Conservation (phyloP, 2,888 invertebrate species). For the Saturnia pavonia region DNA sequence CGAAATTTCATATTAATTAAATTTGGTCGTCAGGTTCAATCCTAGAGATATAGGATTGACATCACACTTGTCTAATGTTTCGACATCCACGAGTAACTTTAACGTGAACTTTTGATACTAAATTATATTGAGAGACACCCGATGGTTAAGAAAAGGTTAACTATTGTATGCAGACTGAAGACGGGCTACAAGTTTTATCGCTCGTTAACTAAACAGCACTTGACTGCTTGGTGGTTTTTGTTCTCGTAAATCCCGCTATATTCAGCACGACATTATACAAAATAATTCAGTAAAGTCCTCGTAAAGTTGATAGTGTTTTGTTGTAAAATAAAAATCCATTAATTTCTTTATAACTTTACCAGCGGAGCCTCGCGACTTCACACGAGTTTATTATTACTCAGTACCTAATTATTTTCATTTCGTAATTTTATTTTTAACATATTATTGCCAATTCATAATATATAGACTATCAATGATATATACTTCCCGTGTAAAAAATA, state of each 20-base stretch:
- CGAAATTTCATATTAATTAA: no score
- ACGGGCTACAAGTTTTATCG: slow-evolving; percentile 18
- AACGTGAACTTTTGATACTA: neutral
- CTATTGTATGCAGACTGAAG: neutral
- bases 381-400: no score
- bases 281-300: neutral
- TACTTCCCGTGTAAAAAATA: no score
- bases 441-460: no score
- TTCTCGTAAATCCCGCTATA: neutral
- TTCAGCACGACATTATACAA: neutral
- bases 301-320: neutral
- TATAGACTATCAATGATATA: no score
- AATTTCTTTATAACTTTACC: neutral
- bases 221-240: slow-evolving; percentile 4
- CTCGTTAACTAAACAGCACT: slow-evolving; percentile 16
- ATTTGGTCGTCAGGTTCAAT: neutral
- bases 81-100: neutral
- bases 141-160: slow-evolving; percentile 11
- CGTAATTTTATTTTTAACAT: no score
- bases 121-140: slow-evolving; percentile 5
- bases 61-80: neutral
- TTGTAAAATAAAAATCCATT: neutral
- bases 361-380: no score
- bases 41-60: neutral
- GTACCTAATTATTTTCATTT: no score